Base-by-base conservation (phyloP, 2,888 invertebrate species). In the Nasonovia ribisnigri region DNA sequence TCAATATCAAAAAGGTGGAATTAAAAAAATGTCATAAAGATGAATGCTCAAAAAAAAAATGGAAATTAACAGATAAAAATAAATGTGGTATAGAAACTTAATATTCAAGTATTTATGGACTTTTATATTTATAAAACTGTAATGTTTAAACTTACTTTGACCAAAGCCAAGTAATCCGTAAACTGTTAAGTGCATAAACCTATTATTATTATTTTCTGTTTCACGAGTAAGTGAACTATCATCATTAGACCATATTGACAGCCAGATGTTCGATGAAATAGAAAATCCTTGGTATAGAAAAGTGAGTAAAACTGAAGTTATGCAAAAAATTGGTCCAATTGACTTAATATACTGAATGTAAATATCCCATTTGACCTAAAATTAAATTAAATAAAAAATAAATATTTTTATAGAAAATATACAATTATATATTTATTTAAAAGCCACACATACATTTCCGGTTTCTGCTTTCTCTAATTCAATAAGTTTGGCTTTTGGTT, bases 381-480 rank as follows among this genome's bases (percentile, higher is more conserved):
- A 94, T 86, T 57, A 54, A 54, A 51, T 46, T 11, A 46, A 46
- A 46, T 16, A 5, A 54, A 36, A 84, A 51, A 93, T 60, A 46
- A 54, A 88, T n/a, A n/a, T n/a, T n/a, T n/a, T 57, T 57, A 29
- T 77, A 43, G 8, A 43, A 57, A 57, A 42, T 26, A 51, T 8
- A 57, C 6, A 0, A 57, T 57, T 42, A 46, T 29, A 57, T 42
- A 48, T 13, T 8, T 51, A 48, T 87, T 48, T 26, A 42, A 20
- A 54, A 54, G 4, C 20, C 54, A 91, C 84, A 96, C 97, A 96
- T 96, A 98, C 98, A 95, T 98, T 98, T 95, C 99, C 99, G 0
- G 98, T 98, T 96, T 98, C 98, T 0, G 98, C 96, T 95, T 98
- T 98, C 95, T 99, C 99, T 0, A 97, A 97, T 96, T 99, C 98